These are phyloP conservation scores for Acarapis woodi DNA, from an alignment of 1,140 invertebrate genomes.

Conservation along the genomic window DNA sequence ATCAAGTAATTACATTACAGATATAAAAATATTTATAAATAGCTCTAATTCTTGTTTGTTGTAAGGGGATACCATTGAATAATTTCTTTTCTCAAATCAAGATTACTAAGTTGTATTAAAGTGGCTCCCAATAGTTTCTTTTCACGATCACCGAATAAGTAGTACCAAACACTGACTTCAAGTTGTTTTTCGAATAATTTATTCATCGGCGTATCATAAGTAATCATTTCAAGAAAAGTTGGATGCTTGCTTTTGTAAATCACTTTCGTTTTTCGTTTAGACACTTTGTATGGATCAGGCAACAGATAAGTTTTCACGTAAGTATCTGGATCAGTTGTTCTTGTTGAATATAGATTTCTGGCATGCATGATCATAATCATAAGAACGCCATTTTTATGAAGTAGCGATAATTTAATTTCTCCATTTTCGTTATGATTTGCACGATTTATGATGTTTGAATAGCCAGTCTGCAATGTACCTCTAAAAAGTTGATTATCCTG, in stretches of 20 bases:
- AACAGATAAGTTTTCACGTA: conserved; percentile 83
- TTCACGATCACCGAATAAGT: conserved; percentile 73
- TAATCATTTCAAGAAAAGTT: conserved; percentile 89
- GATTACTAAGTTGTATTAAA: conserved; percentile 30
- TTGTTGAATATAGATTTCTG: conserved; percentile 35
- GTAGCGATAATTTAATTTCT: conserved; percentile 45
- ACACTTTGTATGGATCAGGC: conserved; percentile 30
- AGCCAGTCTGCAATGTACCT: background rate
- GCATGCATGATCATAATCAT: conserved; percentile 65
- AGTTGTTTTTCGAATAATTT: conserved; percentile 38
- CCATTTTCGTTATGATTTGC: conserved; percentile 13
- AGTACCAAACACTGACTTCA: conserved; percentile 78
- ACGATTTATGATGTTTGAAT: background rate
- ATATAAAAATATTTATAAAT: too few species aligned
- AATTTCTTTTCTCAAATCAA: conserved; percentile 41
- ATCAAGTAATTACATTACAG: too few species aligned
- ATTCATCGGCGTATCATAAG: conserved; percentile 38
- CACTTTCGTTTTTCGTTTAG: conserved; percentile 82
- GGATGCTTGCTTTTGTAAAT: conserved; percentile 69
- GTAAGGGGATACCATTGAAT: conserved; percentile 19
- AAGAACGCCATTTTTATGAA: conserved; percentile 45
- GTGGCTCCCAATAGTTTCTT: conserved; percentile 77
- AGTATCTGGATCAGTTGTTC: conserved; percentile 36
- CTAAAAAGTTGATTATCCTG: background rate
- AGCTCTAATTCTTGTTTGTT: too few species aligned